phyloP scores from a whole-genome alignment of 1,140 invertebrate species.

The Zeugodacus cucurbitae region DNA sequence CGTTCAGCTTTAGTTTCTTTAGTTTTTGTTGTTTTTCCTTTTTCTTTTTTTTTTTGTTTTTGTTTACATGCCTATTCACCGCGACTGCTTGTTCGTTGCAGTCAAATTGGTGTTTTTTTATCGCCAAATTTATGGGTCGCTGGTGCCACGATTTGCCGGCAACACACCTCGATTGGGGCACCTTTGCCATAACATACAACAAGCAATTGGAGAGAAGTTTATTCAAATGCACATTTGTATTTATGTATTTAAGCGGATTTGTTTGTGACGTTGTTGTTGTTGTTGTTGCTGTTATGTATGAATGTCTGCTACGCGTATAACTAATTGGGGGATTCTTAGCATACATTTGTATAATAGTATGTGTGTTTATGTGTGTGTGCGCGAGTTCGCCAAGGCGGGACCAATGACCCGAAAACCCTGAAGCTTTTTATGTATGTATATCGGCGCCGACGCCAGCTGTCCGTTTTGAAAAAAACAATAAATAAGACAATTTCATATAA shows the following conservation, averaged over 20 bases:
- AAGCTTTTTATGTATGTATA: background rate
- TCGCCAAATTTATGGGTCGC: conserved; percentile 16
- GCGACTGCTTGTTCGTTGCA: background rate
- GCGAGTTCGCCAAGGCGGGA: background rate
- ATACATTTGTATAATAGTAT: no score
- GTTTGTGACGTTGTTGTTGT: no score
- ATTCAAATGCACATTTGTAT: background rate
- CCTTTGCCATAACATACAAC: background rate
- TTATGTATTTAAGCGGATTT: background rate
- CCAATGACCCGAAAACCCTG: background rate
- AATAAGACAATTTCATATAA: background rate
- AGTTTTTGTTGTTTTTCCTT: background rate
- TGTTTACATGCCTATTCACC: conserved; percentile 3
- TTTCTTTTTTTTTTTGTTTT: conserved; percentile 4
- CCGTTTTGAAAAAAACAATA: background rate
- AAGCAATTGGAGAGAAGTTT: background rate
- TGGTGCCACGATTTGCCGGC: background rate
- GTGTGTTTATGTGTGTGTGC: no score
- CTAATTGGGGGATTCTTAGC: background rate
- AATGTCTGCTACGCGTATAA: background rate
- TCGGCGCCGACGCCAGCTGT: background rate
- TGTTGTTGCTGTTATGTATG: background rate
- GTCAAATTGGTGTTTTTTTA: background rate
- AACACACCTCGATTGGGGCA: background rate
- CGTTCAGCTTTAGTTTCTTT: background rate